Evolutionary conservation across 2,797 vertebrate genomes (phyloP), one percentile per base, ranked within the genome.

Genomic region (Ammospiza maritima): DNA sequence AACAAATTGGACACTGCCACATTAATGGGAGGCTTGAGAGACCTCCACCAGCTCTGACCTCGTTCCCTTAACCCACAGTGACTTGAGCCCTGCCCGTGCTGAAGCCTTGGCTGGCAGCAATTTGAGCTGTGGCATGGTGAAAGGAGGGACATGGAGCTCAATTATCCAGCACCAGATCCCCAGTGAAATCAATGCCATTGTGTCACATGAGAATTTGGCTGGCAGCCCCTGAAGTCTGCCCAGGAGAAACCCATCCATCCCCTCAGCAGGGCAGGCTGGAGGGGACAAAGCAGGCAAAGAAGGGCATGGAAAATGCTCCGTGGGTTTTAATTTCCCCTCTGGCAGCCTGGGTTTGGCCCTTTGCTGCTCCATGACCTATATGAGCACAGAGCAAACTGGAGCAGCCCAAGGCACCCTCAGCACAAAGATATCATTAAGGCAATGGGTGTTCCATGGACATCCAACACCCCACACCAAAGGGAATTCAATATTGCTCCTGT

Each of bases 131-230:
- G 85, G 71, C 72, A 48, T 61, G 90, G 86, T 84, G 50, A 85
- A 67, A 87, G 93, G 82, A 89, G 78, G 57, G 85, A 71, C 4
- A n/a, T 61, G 77, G 83, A 84, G 71, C 80, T 95, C 80, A 95
- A 77, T 94, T 94, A 93, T 80, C 83, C 90, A 67, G 79, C 66
- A 53, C 12, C 79, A 88, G 90, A 85, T 93, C 93, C 84, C 72
- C 72, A 54, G 70, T 67, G 89, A 91, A 96, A 94, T 94, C 95
- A 89, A 95, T 96, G 88, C 91, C 87, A 34, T 85, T 74, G 61
- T 96, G 90, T 95, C 94, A 97, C 83, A 87, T 26, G 93, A 91
- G 85, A 90, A 66, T 79, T 71, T 93, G 88, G 83, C 94, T 74
- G 94, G 77, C 77, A 48, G 85, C 72, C 89, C 53, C 89, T 17